phyloP scores from a whole-genome alignment of 2,888 invertebrate species.

The Ptychoptera contaminata region DNA sequence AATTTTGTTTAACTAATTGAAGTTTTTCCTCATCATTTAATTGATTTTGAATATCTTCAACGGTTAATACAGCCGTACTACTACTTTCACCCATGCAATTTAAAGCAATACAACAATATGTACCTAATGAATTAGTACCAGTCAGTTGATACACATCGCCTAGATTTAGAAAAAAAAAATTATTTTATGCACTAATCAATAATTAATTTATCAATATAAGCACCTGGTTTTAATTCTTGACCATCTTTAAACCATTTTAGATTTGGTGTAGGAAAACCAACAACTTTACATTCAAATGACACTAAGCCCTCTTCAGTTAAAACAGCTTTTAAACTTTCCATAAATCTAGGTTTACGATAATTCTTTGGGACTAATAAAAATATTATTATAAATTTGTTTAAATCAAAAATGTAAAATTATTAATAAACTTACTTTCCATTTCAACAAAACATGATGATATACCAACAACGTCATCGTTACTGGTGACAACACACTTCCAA shows the following conservation, averaged over 20 bases:
- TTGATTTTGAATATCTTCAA: conserved; percentile 83
- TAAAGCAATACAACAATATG: conserved; percentile 75
- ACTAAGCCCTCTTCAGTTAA: conserved; percentile 83
- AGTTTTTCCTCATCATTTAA: conserved; percentile 71
- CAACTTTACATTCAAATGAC: conserved; percentile 86
- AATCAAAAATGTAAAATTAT: not conserved
- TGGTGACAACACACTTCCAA: conserved; percentile 79
- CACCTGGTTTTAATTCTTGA: conserved; percentile 73
- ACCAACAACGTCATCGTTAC: conserved; percentile 55
- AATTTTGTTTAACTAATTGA: conserved; percentile 44
- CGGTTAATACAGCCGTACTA: conserved; percentile 72
- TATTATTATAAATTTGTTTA: conserved; percentile 4
- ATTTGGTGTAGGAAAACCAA: conserved; percentile 77
- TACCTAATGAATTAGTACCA: conserved; percentile 76
- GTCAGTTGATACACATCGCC: conserved; percentile 76
- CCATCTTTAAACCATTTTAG: conserved; percentile 88
- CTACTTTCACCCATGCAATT: conserved; percentile 85
- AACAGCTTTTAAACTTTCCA: conserved; percentile 78
- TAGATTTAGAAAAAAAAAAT: too few species aligned
- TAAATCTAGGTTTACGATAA: conserved; percentile 74
- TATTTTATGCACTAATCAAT: too few species aligned
- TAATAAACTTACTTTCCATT: conserved; percentile 53
- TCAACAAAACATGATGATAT: conserved; percentile 57
- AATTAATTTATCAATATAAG: too few species aligned
- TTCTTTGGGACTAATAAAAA: conserved; percentile 67